Base-by-base conservation (phyloP, 2,888 invertebrate genomes). In the Lochmaea crataegi region DNA sequence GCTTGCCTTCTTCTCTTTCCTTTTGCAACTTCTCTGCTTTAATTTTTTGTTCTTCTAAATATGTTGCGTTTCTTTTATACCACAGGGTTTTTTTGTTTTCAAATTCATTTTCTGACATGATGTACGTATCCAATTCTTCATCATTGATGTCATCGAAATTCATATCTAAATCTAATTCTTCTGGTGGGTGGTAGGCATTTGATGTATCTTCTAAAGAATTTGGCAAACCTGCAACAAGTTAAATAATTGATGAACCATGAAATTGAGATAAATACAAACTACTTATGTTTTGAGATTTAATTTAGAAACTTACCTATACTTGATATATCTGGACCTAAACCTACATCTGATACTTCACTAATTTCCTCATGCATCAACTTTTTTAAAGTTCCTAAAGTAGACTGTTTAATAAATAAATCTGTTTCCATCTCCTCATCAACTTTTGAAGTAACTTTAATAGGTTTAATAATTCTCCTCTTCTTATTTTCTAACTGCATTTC, bases 1-100 rank as follows among this genome's bases (percentile, higher is more conserved):
- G 94, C 85, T 96, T 96, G 38, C 95, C 96, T 84, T 96, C 96
- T 85, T 96, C 96, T 57, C 91, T 90, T 82, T 96, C 96, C 85
- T 91, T 93, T 1, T 93, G 92, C 73, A 93, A 88, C 75, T 92
- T 90, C 84, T 94, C 96, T 87, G 95, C 94, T 88, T 94, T 96
- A 76, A 93, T 94, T 89, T 94, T 93, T 86, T 95, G 93, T 80
- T 94, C 94, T 81, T 92, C 91, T 72, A 99, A 88, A 86, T 95
- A 98, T 12, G 92, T 93, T 1, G 94, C 95, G 86, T 99, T 98
- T 1, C 95, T 88, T 82, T 91, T 91, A 83, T 94, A 93, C 99
- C 99, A 99, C 82, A 97, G 87, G 70, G 89, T 89, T 14, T 94
- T 92, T 86, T 99, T 99, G 71, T 92, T 90, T 65, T 90, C 87